Base-by-base conservation (phyloP, 2,888 invertebrate genomes). In the Agrypnus murinus region DNA sequence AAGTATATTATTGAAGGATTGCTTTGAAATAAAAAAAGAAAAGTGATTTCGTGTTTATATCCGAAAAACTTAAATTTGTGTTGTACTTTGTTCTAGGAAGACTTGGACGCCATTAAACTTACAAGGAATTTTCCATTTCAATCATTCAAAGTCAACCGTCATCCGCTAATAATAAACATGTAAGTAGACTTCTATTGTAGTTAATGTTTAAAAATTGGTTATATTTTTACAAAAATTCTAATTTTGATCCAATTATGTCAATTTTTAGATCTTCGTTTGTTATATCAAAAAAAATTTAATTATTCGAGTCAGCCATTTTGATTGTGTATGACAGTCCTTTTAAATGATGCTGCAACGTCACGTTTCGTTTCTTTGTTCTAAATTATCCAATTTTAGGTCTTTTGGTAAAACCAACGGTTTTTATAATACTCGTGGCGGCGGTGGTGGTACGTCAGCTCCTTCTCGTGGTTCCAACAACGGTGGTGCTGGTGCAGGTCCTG, bases 381-480 rank as follows among this genome's bases (percentile, higher is more conserved):
- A 36, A 8, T 36, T 57, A 36, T 14, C 12, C 10, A n/a, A 32
- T 70, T 60, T 14, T 43, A 70, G 69, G 69, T 70, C 69, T 17
- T 70, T 65, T 45, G 60, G 69, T 38, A 70, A 70, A 60, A 43
- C 45, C 17, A 60, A 70, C 12, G 60, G 65, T 32, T 70, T 70
- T 53, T 70, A 66, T 12, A 70, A 70, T 55, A 53, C 69, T 12
- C 70, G 71, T 46, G 50, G 58, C 10, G 32, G 58, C 8, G 55
- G 53, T 66, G 59, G 31, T 0, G 43, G 38, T 36, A 73, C 77
- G 75, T 79, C 57, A 1, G 66, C 71, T 4, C 36, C 36, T 8
- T 25, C 79, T 77, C 69, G 79, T 79, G 74, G 71, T 73, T 74
- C 73, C 79, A 77, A 77, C 77, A 25, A 25, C 25, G 25, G 25